phyloP scores from a whole-genome alignment of 1,140 invertebrate species.

The Palaemon carinicauda region DNA sequence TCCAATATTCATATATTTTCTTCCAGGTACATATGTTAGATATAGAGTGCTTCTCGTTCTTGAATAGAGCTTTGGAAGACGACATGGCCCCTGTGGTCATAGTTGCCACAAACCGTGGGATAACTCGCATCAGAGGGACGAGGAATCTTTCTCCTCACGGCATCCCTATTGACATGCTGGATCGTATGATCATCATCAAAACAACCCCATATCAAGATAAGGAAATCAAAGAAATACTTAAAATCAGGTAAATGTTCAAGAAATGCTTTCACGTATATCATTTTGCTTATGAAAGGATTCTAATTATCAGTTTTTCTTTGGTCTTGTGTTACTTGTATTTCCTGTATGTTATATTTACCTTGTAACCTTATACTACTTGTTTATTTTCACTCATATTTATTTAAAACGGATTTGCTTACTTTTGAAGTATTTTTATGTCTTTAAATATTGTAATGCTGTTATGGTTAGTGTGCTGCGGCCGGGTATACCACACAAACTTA shows the following conservation, averaged over 20 bases:
- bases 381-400: too few relatives aligned
- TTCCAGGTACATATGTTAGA: conserved; percentile 96
- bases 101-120: conserved; percentile 97
- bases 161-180: conserved; percentile 94
- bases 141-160: conserved; percentile 94
- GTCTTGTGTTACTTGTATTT: too few relatives aligned
- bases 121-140: conserved; percentile 94
- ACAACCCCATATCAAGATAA: conserved; percentile 88
- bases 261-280: too few relatives aligned
- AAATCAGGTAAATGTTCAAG: conserved; percentile 74
- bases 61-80: conserved; percentile 95
- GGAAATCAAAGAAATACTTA: conserved; percentile 91
- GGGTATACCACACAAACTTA: too few relatives aligned
- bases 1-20: conserved; percentile 63
- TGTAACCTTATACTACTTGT: too few relatives aligned
- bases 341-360: too few relatives aligned
- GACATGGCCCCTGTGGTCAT: conserved; percentile 98
- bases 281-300: too few relatives aligned
- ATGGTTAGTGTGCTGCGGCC: too few relatives aligned
- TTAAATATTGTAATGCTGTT: too few relatives aligned
- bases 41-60: conserved; percentile 97
- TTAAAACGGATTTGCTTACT: too few relatives aligned
- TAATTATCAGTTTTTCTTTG: too few relatives aligned
- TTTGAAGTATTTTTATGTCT: too few relatives aligned
- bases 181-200: conserved; percentile 93